phyloP scores from a whole-genome alignment of 2,888 invertebrate genomes.

The Lymantria dispar region DNA sequence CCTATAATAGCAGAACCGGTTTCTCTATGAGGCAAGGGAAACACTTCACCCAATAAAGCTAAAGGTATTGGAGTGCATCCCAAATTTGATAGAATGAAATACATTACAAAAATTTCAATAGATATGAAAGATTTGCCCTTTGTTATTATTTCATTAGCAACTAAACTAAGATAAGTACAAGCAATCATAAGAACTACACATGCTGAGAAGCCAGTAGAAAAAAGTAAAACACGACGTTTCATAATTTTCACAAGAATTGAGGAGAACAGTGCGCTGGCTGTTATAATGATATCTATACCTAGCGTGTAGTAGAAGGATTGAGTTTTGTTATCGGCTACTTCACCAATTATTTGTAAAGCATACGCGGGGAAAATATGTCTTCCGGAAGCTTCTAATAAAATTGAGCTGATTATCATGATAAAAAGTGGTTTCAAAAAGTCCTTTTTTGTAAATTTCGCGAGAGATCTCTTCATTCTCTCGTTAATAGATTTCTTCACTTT shows the following conservation, averaged over 20 bases:
- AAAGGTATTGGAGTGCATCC: constrained; percentile 60
- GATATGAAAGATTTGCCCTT: constrained; percentile 44
- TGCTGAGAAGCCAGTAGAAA: constrained; percentile 49
- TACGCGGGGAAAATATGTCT: constrained; percentile 57
- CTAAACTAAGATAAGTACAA: constrained; percentile 46
- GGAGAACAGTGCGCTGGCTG: constrained; percentile 37
- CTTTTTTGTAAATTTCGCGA: constrained; percentile 41
- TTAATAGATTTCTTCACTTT: constrained; percentile 11
- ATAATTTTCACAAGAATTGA: constrained; percentile 40
- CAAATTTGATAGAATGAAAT: constrained; percentile 54
- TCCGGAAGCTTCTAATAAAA: constrained; percentile 52
- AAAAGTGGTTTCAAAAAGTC: constrained; percentile 55
- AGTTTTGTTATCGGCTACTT: constrained; percentile 41
- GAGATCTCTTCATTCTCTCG: constrained; percentile 22
- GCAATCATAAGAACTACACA: constrained; percentile 35
- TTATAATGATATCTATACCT: constrained; percentile 51
- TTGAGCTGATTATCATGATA: constrained; percentile 38
- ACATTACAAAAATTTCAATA: constrained; percentile 42
- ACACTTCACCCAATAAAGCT: constrained; percentile 56
- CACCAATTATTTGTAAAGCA: constrained; percentile 51
- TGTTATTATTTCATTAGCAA: constrained; percentile 33
- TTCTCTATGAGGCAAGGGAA: constrained; percentile 54
- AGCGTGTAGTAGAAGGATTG: constrained; percentile 50
- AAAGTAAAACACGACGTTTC: constrained; percentile 51
- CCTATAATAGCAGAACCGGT: constrained; percentile 45